These are phyloP conservation scores for Strix aluco DNA, from an alignment of 2,113 vertebrate genomes.

Conservation along the genomic window DNA sequence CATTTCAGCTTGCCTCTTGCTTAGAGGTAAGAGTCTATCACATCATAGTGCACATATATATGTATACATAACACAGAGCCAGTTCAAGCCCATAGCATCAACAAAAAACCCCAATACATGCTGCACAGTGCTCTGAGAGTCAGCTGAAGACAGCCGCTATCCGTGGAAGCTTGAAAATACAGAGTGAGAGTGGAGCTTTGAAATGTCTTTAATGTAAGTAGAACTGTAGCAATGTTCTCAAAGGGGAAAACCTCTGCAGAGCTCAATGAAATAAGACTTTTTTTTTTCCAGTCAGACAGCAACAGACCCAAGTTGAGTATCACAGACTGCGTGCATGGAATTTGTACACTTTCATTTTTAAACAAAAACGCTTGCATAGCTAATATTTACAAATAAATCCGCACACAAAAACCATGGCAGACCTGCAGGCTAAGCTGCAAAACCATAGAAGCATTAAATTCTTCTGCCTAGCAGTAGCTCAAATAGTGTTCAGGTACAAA, in stretches of 20 bases:
- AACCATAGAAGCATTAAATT: neutral
- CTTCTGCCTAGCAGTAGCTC: neutral
- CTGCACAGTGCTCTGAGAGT: neutral
- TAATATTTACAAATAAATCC: neutral
- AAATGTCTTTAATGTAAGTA: neutral
- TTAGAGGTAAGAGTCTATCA: neutral
- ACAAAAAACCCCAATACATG: neutral
- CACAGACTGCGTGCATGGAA: neutral
- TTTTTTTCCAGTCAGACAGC: neutral
- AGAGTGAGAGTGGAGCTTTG: neutral
- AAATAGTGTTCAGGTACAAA: neutral
- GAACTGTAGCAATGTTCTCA: neutral
- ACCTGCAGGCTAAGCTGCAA: neutral
- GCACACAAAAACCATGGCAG: neutral
- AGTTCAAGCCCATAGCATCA: neutral
- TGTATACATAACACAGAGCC: rapidly evolving
- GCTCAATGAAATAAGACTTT: neutral
- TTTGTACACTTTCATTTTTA: neutral
- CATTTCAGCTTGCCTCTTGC: neutral
- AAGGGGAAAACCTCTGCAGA: neutral
- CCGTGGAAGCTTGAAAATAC: neutral
- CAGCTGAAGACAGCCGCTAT: neutral
- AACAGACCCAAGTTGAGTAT: neutral
- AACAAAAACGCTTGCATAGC: neutral
- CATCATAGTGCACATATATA: neutral